These are phyloP conservation scores for Rhodeus uyekii DNA, from an alignment of 2,797 vertebrate genomes.

Conservation along the genomic window DNA sequence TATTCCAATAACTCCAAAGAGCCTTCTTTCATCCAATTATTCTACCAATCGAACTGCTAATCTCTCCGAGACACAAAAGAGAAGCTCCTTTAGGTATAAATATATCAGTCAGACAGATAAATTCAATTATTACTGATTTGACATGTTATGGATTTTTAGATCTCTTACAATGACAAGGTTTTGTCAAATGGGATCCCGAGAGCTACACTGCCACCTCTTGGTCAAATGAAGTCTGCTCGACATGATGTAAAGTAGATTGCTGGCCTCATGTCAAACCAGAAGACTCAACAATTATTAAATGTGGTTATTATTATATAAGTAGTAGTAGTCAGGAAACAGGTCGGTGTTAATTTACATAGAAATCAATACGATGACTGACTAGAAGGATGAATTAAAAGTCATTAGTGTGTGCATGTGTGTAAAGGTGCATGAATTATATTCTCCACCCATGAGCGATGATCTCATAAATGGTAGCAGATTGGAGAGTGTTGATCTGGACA, in stretches of 20 bases:
- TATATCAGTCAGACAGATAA: constrained; percentile 66
- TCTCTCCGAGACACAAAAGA: constrained; percentile 20
- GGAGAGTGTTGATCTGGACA: constrained; percentile 3
- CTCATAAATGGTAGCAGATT: not conserved
- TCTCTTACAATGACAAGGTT: constrained; percentile 5
- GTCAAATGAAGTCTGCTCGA: constrained; percentile 35
- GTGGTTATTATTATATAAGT: constrained; percentile 5
- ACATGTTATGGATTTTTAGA: constrained; percentile 55
- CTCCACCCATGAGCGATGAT: not conserved
- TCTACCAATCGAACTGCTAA: constrained; percentile 9
- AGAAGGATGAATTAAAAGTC: not conserved
- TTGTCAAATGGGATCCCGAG: constrained; percentile 55
- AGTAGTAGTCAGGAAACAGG: constrained; percentile 9
- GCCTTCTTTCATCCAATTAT: constrained; percentile 17
- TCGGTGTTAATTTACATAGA: not conserved
- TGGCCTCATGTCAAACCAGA: constrained; percentile 1
- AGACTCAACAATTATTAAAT: constrained; percentile 26
- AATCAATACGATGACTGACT: not conserved
- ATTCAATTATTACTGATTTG: constrained; percentile 62
- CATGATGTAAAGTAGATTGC: not conserved
- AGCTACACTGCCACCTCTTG: constrained; percentile 77
- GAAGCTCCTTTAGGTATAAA: constrained; percentile 66
- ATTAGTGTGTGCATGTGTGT: not conserved
- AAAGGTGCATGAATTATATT: not conserved
- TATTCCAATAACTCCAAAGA: constrained; percentile 10